Percentiles rank a stretch among this genome's conserved stretches.
Conservation (phyloP, 1,140 invertebrate genomes). For the Diploscapter pachys region DNA sequence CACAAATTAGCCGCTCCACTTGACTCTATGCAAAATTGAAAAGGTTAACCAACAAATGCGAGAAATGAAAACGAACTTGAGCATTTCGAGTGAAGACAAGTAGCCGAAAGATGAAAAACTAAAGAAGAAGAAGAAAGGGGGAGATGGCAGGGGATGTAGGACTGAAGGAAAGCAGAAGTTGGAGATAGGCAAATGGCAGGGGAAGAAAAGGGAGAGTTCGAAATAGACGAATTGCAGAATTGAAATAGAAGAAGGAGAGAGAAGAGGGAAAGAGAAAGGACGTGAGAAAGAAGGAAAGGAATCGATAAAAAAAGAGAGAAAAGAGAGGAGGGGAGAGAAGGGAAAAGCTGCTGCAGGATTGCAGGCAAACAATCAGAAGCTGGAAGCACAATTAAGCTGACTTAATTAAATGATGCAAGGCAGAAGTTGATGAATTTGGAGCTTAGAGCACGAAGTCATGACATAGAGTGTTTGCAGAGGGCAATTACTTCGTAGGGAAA, state of each 20-base stretch:
- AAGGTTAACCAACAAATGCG: too few species aligned
- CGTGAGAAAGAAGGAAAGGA: neutral
- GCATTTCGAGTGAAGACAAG: too few species aligned
- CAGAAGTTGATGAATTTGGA: neutral
- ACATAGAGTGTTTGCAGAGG: neutral
- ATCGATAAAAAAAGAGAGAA: neutral
- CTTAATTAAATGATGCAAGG: neutral
- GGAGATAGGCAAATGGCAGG: neutral
- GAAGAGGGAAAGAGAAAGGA: neutral
- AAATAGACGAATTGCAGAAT: neutral
- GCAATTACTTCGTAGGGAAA: neutral
- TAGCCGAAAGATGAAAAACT: too few species aligned
- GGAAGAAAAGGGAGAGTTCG: neutral
- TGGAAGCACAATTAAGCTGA: neutral
- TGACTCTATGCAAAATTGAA: too few species aligned
- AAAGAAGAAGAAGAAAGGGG: conserved; percentile 9
- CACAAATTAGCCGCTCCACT: too few species aligned
- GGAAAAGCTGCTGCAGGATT: neutral
- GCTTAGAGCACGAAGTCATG: neutral
- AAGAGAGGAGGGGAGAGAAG: neutral
- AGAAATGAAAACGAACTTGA: too few species aligned
- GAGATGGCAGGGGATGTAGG: neutral
- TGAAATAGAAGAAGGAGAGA: neutral
- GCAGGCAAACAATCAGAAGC: neutral
- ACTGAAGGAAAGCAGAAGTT: neutral